phyloP scores from a whole-genome alignment of 2,113 vertebrate species.

The Porphyrio hochstetteri region DNA sequence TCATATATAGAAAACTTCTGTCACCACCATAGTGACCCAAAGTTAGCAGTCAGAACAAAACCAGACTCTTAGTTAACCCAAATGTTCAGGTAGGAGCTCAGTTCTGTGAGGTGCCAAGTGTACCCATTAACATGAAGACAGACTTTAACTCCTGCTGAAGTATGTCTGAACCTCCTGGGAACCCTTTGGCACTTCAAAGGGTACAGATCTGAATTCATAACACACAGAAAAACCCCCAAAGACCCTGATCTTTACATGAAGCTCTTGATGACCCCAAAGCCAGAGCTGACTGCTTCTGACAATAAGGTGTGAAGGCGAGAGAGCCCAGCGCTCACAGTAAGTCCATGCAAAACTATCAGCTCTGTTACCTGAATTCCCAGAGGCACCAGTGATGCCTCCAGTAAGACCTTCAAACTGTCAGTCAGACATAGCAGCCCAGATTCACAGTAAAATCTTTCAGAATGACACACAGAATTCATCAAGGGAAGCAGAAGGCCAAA shows the following conservation, averaged over 20 bases:
- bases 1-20: background rate
- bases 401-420: constrained; percentile 8
- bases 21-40: background rate
- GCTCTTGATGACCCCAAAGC: background rate
- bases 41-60: background rate
- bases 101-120: background rate
- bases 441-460: background rate
- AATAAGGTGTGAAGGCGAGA: background rate
- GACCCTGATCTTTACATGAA: background rate
- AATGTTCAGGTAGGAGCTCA: background rate
- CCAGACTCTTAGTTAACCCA: background rate
- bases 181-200: background rate
- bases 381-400: background rate
- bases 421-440: background rate
- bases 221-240: background rate
- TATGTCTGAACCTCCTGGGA: background rate
- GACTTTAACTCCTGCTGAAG: background rate
- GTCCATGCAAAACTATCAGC: background rate
- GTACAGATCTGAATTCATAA: background rate
- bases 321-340: background rate
- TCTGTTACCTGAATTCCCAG: background rate
- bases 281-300: background rate
- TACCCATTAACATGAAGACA: background rate
- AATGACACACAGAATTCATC: background rate
- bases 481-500: background rate